A percentile compares a stretch with the other conserved stretches of the same genome.
These are phyloP conservation scores for Bombylius major DNA, from an alignment of 2,888 invertebrate species.

Conservation along the genomic window DNA sequence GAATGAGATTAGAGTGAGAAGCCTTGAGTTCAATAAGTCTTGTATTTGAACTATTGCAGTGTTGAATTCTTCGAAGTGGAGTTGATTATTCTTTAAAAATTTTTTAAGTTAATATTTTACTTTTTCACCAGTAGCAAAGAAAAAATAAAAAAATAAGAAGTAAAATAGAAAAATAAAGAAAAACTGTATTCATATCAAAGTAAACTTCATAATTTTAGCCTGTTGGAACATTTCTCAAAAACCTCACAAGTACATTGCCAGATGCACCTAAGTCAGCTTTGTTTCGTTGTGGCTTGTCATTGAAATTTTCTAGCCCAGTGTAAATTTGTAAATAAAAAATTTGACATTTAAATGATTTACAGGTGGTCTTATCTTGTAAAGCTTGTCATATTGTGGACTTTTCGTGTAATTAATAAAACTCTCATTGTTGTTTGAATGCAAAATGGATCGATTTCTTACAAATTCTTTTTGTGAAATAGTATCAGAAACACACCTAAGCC, in stretches of 20 bases:
- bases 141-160: no score
- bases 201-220: neutral
- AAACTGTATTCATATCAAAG: no score
- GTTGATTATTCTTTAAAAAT: neutral
- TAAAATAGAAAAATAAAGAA: no score
- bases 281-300: conserved; percentile 9
- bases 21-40: neutral
- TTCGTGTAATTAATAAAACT: conserved; percentile 5
- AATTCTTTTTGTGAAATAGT: conserved; percentile 3
- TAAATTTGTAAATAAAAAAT: conserved; percentile 11
- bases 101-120: neutral
- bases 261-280: conserved; percentile 14
- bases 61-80: neutral
- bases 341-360: neutral
- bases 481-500: neutral
- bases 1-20: neutral
- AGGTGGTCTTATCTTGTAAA: neutral
- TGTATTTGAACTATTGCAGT: neutral
- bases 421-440: conserved; percentile 8
- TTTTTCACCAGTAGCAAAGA: neutral
- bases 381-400: neutral
- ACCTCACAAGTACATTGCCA: conserved; percentile 10
- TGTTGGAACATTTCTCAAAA: conserved; percentile 5
- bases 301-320: conserved; percentile 9
- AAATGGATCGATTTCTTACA: conserved; percentile 1